phyloP scores from a whole-genome alignment of 2,888 invertebrate genomes.

The Acanthoscelides obtectus region DNA sequence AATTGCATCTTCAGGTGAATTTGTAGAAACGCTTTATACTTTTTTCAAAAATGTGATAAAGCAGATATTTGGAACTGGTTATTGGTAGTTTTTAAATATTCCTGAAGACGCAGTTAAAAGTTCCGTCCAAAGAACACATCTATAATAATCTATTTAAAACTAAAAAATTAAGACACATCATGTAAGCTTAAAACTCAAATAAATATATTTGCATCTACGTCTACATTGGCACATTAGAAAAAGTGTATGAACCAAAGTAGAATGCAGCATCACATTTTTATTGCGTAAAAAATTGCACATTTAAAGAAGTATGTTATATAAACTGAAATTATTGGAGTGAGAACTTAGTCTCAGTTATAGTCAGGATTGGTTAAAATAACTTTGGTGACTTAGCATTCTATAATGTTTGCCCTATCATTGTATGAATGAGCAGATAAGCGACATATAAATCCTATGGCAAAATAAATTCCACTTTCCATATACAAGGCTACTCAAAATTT shows the following conservation, averaged over 20 bases:
- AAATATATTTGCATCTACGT: slow-evolving; percentile 16
- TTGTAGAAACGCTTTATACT: not conserved
- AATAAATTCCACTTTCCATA: slow-evolving; percentile 16
- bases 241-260: slow-evolving; percentile 11
- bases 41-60: not conserved
- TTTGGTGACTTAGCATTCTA: slow-evolving; percentile 41
- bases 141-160: slow-evolving; percentile 7
- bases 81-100: not conserved
- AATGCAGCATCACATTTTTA: slow-evolving; percentile 36
- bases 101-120: slow-evolving; percentile 8
- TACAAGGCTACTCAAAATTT: not conserved
- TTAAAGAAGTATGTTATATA: slow-evolving; percentile 23
- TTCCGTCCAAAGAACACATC: slow-evolving; percentile 13
- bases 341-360: slow-evolving; percentile 14
- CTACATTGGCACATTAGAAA: slow-evolving; percentile 14
- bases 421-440: slow-evolving; percentile 21
- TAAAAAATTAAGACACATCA: slow-evolving; percentile 9
- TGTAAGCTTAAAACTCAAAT: not conserved
- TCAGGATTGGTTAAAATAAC: slow-evolving; percentile 30
- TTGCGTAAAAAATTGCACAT: slow-evolving; percentile 40
- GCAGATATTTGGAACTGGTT: not conserved
- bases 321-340: not conserved
- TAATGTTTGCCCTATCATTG: slow-evolving; percentile 30
- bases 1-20: not conserved
- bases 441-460: slow-evolving; percentile 13